A percentile compares a stretch with the other conserved stretches of the same genome.
These are phyloP conservation scores for Prolemur simus DNA, from an alignment of 2,113 vertebrate species.

Conservation along the genomic window DNA sequence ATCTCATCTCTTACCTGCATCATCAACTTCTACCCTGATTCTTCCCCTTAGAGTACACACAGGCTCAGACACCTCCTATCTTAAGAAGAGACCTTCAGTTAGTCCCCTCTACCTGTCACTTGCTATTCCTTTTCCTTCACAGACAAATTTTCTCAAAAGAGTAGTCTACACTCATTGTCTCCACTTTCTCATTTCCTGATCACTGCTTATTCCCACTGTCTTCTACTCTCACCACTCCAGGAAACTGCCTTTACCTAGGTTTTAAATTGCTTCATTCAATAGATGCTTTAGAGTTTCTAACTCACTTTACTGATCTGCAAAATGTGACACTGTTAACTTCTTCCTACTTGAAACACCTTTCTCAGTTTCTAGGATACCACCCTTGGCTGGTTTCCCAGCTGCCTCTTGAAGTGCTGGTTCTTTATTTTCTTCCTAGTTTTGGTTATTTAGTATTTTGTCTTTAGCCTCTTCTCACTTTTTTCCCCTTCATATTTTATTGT, in stretches of 20 bases:
- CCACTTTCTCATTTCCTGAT: neutral
- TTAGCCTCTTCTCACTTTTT: neutral
- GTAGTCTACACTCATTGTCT: neutral
- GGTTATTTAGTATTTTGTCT: neutral
- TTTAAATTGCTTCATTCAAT: neutral
- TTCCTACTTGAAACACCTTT: neutral
- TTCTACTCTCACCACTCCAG: neutral
- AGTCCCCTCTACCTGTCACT: neutral
- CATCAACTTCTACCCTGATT: neutral
- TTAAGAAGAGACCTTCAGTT: neutral
- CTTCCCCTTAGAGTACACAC: neutral
- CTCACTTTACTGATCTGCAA: neutral
- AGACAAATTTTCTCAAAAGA: neutral
- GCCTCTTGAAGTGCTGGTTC: neutral
- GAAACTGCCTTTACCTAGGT: neutral
- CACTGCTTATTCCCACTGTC: neutral
- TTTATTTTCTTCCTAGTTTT: conserved; percentile 12
- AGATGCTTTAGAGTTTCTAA: neutral
- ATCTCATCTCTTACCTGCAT: neutral
- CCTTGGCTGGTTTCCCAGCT: neutral
- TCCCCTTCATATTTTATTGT: neutral
- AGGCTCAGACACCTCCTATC: neutral
- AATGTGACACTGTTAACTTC: neutral
- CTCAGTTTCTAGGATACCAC: neutral
- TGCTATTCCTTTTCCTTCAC: neutral